Evolutionary conservation across 2,888 invertebrate genomes (phyloP).

Genomic region (Paralinhomoeus sp.): DNA sequence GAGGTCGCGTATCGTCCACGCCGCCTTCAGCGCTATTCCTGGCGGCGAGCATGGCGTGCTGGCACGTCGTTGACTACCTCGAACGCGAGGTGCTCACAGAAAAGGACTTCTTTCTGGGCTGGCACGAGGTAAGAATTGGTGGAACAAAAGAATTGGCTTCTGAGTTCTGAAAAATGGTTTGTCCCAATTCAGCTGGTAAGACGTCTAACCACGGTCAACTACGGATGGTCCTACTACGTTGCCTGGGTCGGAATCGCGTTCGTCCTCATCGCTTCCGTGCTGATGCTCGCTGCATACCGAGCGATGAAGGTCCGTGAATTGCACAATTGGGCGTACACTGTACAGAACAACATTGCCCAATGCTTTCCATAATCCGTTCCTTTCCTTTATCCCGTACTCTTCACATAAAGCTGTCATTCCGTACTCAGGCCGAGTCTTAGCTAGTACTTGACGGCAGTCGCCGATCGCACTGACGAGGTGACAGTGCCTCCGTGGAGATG

Average conservation of each 20-base stretch:
- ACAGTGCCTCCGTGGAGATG: no score
- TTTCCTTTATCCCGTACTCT: no score
- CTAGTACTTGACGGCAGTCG: no score
- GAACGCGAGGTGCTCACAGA: constrained; percentile 80
- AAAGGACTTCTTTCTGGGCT: constrained; percentile 71
- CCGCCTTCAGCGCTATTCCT: constrained; percentile 47
- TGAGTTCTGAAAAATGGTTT: no score
- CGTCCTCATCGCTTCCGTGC: constrained; percentile 40
- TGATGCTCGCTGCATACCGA: constrained; percentile 14
- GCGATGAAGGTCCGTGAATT: constrained; percentile 15
- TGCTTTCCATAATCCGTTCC: not conserved
- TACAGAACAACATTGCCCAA: not conserved
- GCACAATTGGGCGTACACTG: not conserved
- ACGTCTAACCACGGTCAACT: constrained; percentile 29
- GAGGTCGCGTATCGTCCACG: not conserved
- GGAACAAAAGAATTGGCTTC: no score
- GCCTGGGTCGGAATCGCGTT: constrained; percentile 88
- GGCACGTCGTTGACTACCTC: constrained; percentile 86
- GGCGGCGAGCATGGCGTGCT: constrained; percentile 78
- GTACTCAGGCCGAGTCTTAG: no score
- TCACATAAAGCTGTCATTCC: no score
- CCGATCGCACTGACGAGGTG: no score
- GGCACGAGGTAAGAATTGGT: constrained; percentile 34
- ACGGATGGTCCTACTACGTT: constrained; percentile 89
- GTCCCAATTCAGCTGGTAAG: constrained; percentile 20